phyloP scores from a whole-genome alignment of 2,113 vertebrate genomes.

The Galemys pyrenaicus region DNA sequence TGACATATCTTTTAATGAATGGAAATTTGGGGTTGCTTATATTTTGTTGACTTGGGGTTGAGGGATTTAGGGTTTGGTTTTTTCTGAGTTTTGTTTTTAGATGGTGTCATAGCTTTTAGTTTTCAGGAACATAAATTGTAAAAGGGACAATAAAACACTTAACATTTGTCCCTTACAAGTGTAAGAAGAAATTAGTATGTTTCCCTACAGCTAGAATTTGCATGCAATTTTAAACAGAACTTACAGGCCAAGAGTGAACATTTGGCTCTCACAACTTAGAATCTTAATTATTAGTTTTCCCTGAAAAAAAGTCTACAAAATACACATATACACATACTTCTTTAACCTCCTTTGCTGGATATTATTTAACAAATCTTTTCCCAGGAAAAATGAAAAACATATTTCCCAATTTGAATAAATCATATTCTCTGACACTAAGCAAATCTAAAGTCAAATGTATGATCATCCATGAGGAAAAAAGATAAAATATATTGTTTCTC shows the following conservation, averaged over 20 bases:
- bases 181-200: not conserved
- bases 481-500: not conserved
- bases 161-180: too few species aligned
- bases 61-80: accelerated
- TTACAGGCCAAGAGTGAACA: not conserved
- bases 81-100: not conserved
- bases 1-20: not conserved
- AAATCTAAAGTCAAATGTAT: not conserved
- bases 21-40: not conserved
- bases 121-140: not conserved
- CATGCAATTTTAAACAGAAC: conserved; percentile 27
- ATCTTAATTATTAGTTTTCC: conserved; percentile 1
- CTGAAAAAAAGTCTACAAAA: not conserved
- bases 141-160: not conserved
- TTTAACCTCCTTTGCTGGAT: not conserved
- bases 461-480: not conserved
- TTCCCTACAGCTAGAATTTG: conserved; percentile 1
- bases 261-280: not conserved
- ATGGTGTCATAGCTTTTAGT: not conserved
- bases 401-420: conserved; percentile 14
- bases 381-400: not conserved
- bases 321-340: not conserved
- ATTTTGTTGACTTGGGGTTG: not conserved
- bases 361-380: not conserved
- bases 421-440: not conserved